Evolutionary conservation across 2,113 vertebrate species (phyloP).

Genomic region (Thamnophis sirtalis): DNA sequence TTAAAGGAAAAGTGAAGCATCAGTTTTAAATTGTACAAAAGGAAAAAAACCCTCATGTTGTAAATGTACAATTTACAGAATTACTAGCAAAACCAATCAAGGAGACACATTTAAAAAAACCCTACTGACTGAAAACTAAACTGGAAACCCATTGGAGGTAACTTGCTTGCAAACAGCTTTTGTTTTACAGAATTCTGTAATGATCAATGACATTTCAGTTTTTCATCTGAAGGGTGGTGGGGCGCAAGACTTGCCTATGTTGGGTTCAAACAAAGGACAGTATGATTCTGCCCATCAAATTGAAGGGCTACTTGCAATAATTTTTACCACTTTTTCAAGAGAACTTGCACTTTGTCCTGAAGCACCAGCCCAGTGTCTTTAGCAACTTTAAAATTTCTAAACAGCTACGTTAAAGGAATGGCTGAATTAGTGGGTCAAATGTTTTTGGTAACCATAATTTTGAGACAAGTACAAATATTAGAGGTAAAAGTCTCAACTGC

Average conservation of each 20-base stretch:
- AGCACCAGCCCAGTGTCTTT: conserved; percentile 31
- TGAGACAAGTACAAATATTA: conserved; percentile 75
- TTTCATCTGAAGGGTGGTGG: conserved; percentile 70
- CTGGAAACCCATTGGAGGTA: conserved; percentile 77
- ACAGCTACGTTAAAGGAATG: conserved; percentile 42
- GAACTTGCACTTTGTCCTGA: not conserved
- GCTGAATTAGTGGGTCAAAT: conserved; percentile 66
- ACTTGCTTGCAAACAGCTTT: conserved; percentile 63
- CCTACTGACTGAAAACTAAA: conserved; percentile 79
- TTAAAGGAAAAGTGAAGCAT: conserved; percentile 92
- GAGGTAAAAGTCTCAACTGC: conserved; percentile 71
- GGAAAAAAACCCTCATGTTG: conserved; percentile 83
- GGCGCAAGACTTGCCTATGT: conserved; percentile 66
- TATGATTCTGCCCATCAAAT: conserved; percentile 54
- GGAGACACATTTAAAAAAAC: conserved; percentile 83
- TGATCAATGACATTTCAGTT: conserved; percentile 67
- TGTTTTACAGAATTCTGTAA: conserved; percentile 69
- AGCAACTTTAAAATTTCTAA: not conserved
- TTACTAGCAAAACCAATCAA: conserved; percentile 87
- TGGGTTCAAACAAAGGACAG: conserved; percentile 57
- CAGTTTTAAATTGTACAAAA: conserved; percentile 96
- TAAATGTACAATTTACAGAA: conserved; percentile 91
- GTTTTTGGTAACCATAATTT: conserved; percentile 77
- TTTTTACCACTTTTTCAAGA: conserved; percentile 27
- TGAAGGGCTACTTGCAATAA: conserved; percentile 40